Percentiles rank a stretch among this genome's conserved stretches.
Evolutionary conservation across 2,113 vertebrate genomes (phyloP).

Genomic region (Perognathus longimembris): DNA sequence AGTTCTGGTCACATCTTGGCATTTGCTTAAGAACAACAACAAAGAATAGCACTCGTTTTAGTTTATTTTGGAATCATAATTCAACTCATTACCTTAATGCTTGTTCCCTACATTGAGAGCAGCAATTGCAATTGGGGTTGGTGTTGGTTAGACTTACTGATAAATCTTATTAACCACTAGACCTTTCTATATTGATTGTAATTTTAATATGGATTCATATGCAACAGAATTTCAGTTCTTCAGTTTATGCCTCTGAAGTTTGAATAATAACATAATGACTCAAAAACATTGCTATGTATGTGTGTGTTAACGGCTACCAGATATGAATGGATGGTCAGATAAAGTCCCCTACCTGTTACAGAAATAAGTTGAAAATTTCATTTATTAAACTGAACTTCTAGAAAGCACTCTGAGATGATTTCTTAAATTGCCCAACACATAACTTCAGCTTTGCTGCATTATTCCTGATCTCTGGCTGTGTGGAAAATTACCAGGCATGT

Average conservation of each 20-base stretch:
- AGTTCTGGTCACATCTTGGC: not conserved
- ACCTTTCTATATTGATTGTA: not conserved
- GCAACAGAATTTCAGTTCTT: not conserved
- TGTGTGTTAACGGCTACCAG: not conserved
- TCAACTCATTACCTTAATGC: not conserved
- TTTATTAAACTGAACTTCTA: conserved; percentile 53
- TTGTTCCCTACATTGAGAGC: not conserved
- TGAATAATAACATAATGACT: not conserved
- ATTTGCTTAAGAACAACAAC: conserved; percentile 40
- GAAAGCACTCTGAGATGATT: conserved; percentile 53
- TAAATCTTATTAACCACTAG: conserved; percentile 6
- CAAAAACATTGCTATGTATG: not conserved
- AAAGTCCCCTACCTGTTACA: not conserved
- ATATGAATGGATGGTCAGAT: not conserved
- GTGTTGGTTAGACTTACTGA: not conserved
- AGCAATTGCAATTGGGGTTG: not conserved
- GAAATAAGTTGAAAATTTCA: conserved; percentile 39
- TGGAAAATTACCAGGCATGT: conserved; percentile 68
- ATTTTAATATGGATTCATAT: not conserved
- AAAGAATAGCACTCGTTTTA: not conserved
- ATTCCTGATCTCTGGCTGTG: conserved; percentile 40
- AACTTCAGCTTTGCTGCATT: conserved; percentile 55
- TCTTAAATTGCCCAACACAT: conserved; percentile 51
- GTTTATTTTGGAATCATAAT: not conserved
- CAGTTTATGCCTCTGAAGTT: not conserved